Base-by-base conservation (phyloP, 2,113 vertebrate species). In the Morone saxatilis region DNA sequence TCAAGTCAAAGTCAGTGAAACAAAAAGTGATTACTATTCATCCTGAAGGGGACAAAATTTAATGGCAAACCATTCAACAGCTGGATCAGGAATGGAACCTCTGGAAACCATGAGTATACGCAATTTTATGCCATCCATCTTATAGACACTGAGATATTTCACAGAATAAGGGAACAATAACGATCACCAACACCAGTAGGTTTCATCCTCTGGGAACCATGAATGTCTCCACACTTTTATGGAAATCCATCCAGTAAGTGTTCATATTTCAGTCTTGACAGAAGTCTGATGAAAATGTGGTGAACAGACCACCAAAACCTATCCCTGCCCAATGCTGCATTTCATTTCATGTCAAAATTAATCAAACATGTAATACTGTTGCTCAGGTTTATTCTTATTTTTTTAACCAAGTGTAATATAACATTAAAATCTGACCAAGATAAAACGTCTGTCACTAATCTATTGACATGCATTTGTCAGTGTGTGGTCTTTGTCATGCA, bases 401-500 rank as follows among this genome's bases (percentile, higher is more conserved):
- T 47, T 12, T 51, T 54, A 43, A 31, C 0, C 11, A 22, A 40
- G 6, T 50, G 36, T 25, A 74, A 61, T 65, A 47, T 50, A 45
- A 19, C 22, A 69, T 71, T 63, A 2, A 50, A 11, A 59, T 20
- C 45, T 78, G 60, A 51, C 40, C 10, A 78, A 77, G 80, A 85
- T 54, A 38, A 83, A 89, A 70, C 66, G 53, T 60, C 54, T 81
- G 83, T 86, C 59, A 36, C 66, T 62, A 54, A 71, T 74, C 79
- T 85, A 84, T 75, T 78, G 81, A 80, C 85, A 84, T 86, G 61
- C 69, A 79, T 90, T 86, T 88, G 71, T 91, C 84, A 82, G 63
- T 70, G 71, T 68, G 76, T 82, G 69, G 76, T 85, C 85, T 91
- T 88, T 88, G 91, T 92, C 88, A 88, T 88, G 86, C 81, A 87